phyloP scores from a whole-genome alignment of 2,888 invertebrate genomes.

The Drosophila tanythrix region DNA sequence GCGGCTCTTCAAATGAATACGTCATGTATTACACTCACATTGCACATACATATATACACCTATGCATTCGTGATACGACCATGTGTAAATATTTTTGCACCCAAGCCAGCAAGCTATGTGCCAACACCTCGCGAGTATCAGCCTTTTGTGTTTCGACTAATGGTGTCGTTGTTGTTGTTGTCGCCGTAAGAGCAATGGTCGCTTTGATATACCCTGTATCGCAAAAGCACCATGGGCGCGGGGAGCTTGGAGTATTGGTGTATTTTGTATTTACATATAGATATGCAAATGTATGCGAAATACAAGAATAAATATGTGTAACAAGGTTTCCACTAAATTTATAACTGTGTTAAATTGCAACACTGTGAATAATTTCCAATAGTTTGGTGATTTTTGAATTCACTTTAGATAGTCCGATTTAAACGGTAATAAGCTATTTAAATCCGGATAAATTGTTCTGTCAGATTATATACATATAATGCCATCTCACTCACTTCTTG shows the following conservation, averaged over 20 bases:
- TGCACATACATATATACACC: background rate
- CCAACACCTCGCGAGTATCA: slow-evolving; percentile 57
- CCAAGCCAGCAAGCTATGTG: slow-evolving; percentile 28
- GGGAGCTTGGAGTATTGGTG: slow-evolving; percentile 66
- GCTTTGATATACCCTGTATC: slow-evolving; percentile 45
- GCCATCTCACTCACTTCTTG: background rate
- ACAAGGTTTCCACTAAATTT: slow-evolving; percentile 50
- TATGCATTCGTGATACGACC: slow-evolving; percentile 16
- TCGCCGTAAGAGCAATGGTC: slow-evolving; percentile 60
- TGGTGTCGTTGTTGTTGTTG: slow-evolving; percentile 16
- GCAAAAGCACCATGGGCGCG: slow-evolving; percentile 23
- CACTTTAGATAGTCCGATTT: slow-evolving; percentile 40
- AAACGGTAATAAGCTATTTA: background rate
- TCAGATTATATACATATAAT: background rate
- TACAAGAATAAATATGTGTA: slow-evolving; percentile 6
- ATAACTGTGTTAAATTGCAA: slow-evolving; percentile 65
- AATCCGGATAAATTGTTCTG: background rate
- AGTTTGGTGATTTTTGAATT: slow-evolving; percentile 36
- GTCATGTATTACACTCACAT: slow-evolving; percentile 2
- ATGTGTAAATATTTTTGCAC: slow-evolving; percentile 63
- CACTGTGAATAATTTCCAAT: slow-evolving; percentile 28
- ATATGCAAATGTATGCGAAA: background rate
- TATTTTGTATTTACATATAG: slow-evolving; percentile 61
- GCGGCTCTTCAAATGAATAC: slow-evolving; percentile 1
- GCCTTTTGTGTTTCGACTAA: slow-evolving; percentile 43